Conservation (phyloP, 2,888 invertebrate genomes). For the Halocaridina rubra region DNA sequence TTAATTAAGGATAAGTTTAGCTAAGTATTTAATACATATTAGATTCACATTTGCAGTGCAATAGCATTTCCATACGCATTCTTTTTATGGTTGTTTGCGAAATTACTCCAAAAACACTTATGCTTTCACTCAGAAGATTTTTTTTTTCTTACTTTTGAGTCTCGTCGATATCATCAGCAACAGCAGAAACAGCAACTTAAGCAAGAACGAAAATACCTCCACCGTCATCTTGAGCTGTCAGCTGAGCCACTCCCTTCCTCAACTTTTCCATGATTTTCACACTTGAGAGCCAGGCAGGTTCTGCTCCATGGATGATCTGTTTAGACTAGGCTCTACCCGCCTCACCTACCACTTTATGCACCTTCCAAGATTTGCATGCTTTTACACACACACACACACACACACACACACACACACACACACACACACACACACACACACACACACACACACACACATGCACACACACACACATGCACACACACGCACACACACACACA, state of each 20-base stretch:
- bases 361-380: neutral
- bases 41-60: too few relatives aligned
- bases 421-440: slow-evolving; percentile 9
- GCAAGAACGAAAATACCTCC: too few relatives aligned
- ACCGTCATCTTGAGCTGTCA: too few relatives aligned
- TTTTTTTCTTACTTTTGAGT: too few relatives aligned
- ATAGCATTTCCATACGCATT: too few relatives aligned
- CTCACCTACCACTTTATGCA: neutral
- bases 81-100: too few relatives aligned
- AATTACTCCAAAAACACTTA: too few relatives aligned
- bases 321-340: neutral
- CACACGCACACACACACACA: neutral
- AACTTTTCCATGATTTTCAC: neutral
- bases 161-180: too few relatives aligned
- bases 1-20: neutral
- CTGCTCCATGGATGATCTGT: neutral
- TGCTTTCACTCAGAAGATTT: too few relatives aligned
- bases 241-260: neutral
- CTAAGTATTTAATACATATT: neutral
- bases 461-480: neutral
- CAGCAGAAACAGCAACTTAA: too few relatives aligned
- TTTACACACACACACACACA: neutral
- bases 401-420: neutral
- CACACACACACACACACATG: neutral
- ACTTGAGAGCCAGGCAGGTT: neutral